phyloP scores from a whole-genome alignment of 2,113 vertebrate species.

The Dromaius novaehollandiae region DNA sequence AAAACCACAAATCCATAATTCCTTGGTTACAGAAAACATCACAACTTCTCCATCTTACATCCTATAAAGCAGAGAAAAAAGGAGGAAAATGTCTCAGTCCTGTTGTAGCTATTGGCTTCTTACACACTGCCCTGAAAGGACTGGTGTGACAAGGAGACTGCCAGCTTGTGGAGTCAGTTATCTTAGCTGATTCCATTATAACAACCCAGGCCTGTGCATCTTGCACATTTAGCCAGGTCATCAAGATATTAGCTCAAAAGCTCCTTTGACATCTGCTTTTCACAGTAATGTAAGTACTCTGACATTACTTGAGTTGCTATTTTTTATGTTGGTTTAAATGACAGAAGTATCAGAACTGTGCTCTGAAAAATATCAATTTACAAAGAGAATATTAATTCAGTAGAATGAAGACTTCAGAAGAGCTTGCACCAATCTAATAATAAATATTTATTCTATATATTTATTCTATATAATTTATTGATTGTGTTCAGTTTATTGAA shows the following conservation, averaged over 20 bases:
- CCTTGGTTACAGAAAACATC: not conserved
- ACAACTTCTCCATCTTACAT: not conserved
- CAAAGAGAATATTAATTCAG: not conserved
- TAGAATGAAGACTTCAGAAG: not conserved
- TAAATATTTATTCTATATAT: not conserved
- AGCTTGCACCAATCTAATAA: not conserved
- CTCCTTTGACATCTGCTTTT: not conserved
- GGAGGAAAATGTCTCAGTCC: not conserved
- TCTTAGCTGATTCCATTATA: not conserved
- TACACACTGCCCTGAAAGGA: not conserved
- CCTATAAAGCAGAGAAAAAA: not conserved
- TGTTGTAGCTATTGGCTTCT: not conserved
- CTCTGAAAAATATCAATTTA: not conserved
- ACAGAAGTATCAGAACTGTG: not conserved
- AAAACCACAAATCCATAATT: not conserved
- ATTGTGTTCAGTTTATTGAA: conserved; percentile 11
- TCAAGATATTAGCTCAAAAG: not conserved
- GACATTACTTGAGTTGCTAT: not conserved
- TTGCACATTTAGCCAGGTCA: not conserved
- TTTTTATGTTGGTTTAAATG: conserved; percentile 14
- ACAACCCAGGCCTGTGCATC: not conserved
- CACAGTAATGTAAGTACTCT: not conserved
- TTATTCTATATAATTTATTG: not conserved
- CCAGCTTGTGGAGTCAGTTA: not conserved
- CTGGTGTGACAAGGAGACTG: not conserved